Evolutionary conservation across 2,113 vertebrate species (phyloP), one percentile per base, ranked within the genome.

Genomic region (Brachyhypopomus occidentalis): DNA sequence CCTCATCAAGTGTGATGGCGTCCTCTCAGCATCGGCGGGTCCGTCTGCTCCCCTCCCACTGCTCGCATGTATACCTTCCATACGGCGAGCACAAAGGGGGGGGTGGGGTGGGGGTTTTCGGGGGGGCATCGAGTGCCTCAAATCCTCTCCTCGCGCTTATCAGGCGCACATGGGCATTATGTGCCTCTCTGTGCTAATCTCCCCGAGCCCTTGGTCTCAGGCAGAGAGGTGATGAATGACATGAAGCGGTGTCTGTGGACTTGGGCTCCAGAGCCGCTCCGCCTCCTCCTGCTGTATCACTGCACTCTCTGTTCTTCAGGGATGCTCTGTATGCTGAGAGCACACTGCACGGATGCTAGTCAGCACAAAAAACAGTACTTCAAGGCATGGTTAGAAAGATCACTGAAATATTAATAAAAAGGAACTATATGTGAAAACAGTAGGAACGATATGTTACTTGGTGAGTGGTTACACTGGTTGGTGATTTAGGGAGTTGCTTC

Each of bases 1-100:
- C 69, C 60, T 72, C 78, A 85, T 84, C 74, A 71, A 89, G 82
- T 58, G 56, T 36, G 27, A 70, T 62, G 34, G 73, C 58, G 73
- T 85, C 72, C 81, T 88, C 84, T 75, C 45, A 80, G 20, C 55
- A 17, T 36, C 63, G 27, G 45, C 8, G 77, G 78, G 38, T 8
- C 64, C 52, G 20, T 36, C 80, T 76, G 58, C 25, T 76, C 71
- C 69, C 59, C 77, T 66, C 59, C 75, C 64, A 0, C 73, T 64
- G 66, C 77, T 86, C 85, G 86, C 84, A 80, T 87, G 75, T 83
- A 56, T 74, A 75, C 63, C 59, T 88, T 84, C 19, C 90, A 81
- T 87, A 45, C 81, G 74, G 73, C 63, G 78, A 87, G 83, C 79
- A 82, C 78, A 83, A 84, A 75, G 78, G 74, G 74, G 48, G 72